Conservation (phyloP, 1,140 invertebrate genomes). For the Coboldia fuscipes region DNA sequence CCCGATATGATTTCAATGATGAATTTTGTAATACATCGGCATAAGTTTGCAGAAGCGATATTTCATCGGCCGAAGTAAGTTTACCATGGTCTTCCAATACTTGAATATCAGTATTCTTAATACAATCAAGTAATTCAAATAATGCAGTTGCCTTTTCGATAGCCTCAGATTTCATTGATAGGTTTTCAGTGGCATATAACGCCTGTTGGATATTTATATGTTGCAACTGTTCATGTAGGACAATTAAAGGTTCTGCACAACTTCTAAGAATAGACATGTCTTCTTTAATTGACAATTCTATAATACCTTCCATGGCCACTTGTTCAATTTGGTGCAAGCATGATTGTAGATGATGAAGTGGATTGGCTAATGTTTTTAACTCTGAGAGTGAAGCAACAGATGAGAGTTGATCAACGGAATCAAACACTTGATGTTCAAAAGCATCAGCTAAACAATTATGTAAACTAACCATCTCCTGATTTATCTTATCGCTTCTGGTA, state of each 20-base stretch:
- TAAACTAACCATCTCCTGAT: too few species aligned
- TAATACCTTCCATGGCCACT: constrained; percentile 11
- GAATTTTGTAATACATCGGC: too few species aligned
- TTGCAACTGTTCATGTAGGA: constrained; percentile 1
- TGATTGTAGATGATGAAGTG: constrained; percentile 18
- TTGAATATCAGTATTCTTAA: neutral
- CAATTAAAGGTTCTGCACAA: constrained; percentile 10
- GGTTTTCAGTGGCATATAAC: constrained; percentile 11
- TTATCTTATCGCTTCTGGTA: too few species aligned
- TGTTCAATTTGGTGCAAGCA: constrained; percentile 12
- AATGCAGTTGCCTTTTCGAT: neutral
- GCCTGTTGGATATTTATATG: constrained; percentile 11
- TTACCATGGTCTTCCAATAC: neutral
- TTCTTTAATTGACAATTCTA: constrained; percentile 13
- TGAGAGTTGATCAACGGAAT: constrained; percentile 16
- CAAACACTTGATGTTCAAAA: too few species aligned
- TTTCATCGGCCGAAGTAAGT: too few species aligned
- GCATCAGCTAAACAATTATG: too few species aligned
- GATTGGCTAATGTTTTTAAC: constrained; percentile 17
- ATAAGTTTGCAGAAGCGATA: too few species aligned
- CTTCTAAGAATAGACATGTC: constrained; percentile 14
- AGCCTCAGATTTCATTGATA: neutral
- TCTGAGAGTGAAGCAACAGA: constrained; percentile 14
- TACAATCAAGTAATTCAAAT: neutral
- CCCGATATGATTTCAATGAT: too few species aligned